Base-by-base conservation (phyloP, 2,888 invertebrate genomes). In the Drosophila neotestacea region DNA sequence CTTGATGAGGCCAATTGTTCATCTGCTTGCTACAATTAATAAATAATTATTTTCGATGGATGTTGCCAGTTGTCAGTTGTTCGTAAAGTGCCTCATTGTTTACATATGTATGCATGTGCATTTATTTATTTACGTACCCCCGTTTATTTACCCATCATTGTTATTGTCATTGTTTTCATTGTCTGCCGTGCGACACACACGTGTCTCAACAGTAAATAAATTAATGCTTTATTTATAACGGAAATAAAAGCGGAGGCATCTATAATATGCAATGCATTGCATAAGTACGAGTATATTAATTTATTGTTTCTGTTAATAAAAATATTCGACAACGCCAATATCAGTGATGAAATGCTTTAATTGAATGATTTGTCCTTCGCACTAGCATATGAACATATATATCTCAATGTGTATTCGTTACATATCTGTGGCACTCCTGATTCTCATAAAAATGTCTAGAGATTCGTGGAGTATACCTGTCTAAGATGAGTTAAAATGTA, bases 1-100 rank as follows among this genome's bases (percentile, higher is more conserved):
- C 64, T 69, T 86, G 85, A 85, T 85, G 85, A 76, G 65, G 73
- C 73, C 80, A 74, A 85, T 86, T 86, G 85, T 86, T 76, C 79
- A 55, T 68, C 47, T 66, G 75, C 67, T 74, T 74, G 74, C 73
- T 73, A 70, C 78, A 83, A 90, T 88, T 88, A 90, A 88, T 88
- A 90, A 90, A 88, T 88, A 82, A 90, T 88, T 89, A 86, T 79
- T 71, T 75, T 68, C 56, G 48, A 48, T 78, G 56, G 41, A 42
- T 22, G 48, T 39, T 66, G 55, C 64, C 78, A 75, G 65, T 62
- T 58, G 6, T 16, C 46, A 58, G 48, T 32, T 58, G 55, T 61
- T 50, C 60, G 64, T 42, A 74, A 73, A 84, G 60, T 73, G 69
- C 58, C 85, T 52, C 68, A 73, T 67, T 86, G 86, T 83, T 70